phyloP scores from a whole-genome alignment of 1,140 invertebrate genomes.

The Wiebesia pumilae region DNA sequence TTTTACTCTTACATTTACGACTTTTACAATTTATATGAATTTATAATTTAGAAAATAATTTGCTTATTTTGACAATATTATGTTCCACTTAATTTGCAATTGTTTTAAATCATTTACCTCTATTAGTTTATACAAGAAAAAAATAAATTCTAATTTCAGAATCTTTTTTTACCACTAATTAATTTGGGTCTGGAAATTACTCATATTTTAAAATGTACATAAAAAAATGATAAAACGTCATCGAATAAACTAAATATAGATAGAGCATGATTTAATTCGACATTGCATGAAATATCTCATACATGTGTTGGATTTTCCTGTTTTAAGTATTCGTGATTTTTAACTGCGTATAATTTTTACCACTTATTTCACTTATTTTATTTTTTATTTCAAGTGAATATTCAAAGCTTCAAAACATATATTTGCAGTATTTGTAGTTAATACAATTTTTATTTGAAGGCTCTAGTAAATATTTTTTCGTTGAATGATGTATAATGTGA shows the following conservation, averaged over 20 bases:
- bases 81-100: neutral
- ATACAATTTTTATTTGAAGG: neutral
- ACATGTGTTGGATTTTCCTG: neutral
- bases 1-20: no score
- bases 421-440: neutral
- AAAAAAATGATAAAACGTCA: neutral
- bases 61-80: neutral
- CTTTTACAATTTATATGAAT: no score
- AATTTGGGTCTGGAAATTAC: neutral
- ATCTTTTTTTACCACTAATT: conserved; percentile 6
- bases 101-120: neutral
- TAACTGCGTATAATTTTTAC: conserved; percentile 21
- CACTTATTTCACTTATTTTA: no score
- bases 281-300: neutral
- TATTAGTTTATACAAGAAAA: neutral
- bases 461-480: neutral
- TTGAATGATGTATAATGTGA: neutral
- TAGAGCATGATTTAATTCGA: neutral
- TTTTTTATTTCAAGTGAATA: neutral
- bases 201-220: neutral
- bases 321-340: conserved; percentile 20
- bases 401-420: neutral
- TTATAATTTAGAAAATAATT: no score
- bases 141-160: neutral
- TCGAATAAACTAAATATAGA: neutral